Evolutionary conservation across 1,140 invertebrate species (phyloP), one percentile per base, ranked within the genome.

Genomic region (Drosophila kikkawai): DNA sequence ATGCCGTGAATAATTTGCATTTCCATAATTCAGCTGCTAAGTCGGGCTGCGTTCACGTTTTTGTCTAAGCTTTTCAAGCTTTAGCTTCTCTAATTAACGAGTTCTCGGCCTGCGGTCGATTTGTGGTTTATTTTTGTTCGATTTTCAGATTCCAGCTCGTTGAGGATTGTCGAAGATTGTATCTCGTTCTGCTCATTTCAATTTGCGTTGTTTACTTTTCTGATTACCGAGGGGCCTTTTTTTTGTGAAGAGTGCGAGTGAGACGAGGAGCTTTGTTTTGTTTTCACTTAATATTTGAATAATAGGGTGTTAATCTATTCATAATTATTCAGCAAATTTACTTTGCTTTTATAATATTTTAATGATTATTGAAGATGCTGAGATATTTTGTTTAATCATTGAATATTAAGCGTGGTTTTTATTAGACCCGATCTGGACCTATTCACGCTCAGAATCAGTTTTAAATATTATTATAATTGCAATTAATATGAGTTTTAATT

Each of bases 11-110:
- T 78, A 58, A 47, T 71, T 60, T 60, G 53, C 69, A 64, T 80
- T 76, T 69, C 47, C 80, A 79, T 61, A 75, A 77, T 76, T 76
- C 55, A 76, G 65, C 58, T 32, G 41, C 44, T 56, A 56, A 56
- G 55, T 44, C 22, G 55, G 29, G 65, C 22, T 68, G 41, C 58
- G 75, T 76, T 75, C 64, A 44, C 44, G 65, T 80, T 76, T 77
- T 37, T 53, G 69, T 73, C 51, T 60, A 70, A 68, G 67, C 67
- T 67, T 67, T 67, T 45, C 44, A 64, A 75, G 55, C 59, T 79
- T 82, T 48, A 68, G 60, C 71, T 63, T 63, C 67, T 51, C 65
- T 74, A 70, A 84, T 88, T 88, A 87, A 79, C 75, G 75, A 76
- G 74, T 68, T 77, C 75, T 67, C 64, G 39, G 59, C 42, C 59